Percentiles rank a stretch among this genome's conserved stretches.
Conservation (phyloP, 2,888 invertebrate species). For the Melipona bicolor region DNA sequence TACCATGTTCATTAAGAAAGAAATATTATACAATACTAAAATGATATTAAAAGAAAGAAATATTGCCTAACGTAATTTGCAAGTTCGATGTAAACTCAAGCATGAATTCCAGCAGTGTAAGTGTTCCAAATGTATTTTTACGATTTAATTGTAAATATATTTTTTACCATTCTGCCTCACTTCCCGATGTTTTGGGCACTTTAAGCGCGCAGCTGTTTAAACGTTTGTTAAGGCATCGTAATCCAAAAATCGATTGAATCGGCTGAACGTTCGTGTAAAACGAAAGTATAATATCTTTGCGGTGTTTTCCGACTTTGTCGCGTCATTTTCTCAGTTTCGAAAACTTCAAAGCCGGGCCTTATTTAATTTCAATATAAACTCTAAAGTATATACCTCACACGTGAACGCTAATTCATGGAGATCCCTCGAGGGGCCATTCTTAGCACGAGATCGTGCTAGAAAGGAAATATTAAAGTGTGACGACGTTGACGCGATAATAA, state of each 20-base stretch:
- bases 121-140: background rate
- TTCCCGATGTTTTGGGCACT: background rate
- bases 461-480: background rate
- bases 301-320: background rate
- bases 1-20: no score
- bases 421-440: background rate
- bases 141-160: background rate
- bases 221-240: background rate
- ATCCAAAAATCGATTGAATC: constrained; percentile 8
- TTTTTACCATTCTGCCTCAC: background rate
- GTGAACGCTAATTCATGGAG: background rate
- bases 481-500: background rate
- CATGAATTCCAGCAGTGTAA: no score
- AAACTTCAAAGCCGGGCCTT: background rate
- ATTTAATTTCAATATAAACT: background rate
- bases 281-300: background rate
- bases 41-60: no score
- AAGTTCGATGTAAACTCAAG: no score
- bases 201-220: background rate
- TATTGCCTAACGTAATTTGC: no score
- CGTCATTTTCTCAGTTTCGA: background rate
- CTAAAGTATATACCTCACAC: background rate
- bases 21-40: no score
- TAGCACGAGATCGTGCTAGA: background rate
- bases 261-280: constrained; percentile 3